These are phyloP conservation scores for Sebastes iracundus DNA, from an alignment of 2,797 vertebrate genomes.

Conservation along the genomic window DNA sequence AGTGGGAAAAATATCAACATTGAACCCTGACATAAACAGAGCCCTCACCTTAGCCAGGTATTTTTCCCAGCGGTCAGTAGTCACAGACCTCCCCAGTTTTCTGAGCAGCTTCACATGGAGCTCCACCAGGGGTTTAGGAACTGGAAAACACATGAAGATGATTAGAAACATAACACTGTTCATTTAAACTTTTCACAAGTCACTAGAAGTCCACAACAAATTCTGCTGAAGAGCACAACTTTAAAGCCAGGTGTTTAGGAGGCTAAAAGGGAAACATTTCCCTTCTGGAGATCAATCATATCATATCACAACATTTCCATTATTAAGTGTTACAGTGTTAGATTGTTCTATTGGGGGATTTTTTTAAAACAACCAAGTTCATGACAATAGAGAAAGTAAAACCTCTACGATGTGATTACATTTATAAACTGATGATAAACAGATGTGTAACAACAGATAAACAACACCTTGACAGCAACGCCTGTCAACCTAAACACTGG, in stretches of 20 bases:
- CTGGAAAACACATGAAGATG: constrained; percentile 70
- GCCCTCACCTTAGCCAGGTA: constrained; percentile 93
- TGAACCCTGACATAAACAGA: background rate
- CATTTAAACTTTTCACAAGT: background rate
- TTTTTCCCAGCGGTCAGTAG: constrained; percentile 97
- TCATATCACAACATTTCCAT: background rate
- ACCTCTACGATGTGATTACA: background rate
- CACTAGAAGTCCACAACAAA: background rate
- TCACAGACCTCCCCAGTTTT: constrained; percentile 95
- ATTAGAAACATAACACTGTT: background rate
- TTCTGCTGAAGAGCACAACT: background rate
- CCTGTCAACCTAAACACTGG: background rate
- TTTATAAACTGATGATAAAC: background rate
- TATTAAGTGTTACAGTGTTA: background rate
- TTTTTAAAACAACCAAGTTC: background rate
- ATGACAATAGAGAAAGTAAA: background rate
- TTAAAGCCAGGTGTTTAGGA: background rate
- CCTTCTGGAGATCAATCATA: background rate
- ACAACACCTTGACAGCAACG: background rate
- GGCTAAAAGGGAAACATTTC: background rate
- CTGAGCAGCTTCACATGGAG: constrained; percentile 97
- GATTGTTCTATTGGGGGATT: background rate
- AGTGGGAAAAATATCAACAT: background rate
- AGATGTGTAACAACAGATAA: background rate
- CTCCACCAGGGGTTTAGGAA: constrained; percentile 94